Evolutionary conservation across 2,797 vertebrate species (phyloP).

Genomic region (Champsocephalus esox): DNA sequence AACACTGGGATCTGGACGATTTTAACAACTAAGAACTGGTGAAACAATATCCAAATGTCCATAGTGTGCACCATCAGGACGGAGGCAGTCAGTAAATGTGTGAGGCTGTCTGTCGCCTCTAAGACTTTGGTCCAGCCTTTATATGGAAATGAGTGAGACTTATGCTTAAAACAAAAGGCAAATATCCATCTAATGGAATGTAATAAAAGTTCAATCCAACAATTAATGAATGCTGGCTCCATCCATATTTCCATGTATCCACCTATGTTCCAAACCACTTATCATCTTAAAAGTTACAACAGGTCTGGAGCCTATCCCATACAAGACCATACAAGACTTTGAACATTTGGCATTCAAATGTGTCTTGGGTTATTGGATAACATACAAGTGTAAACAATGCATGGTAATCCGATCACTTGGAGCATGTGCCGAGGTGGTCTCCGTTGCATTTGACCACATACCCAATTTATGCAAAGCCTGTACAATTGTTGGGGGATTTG

Average conservation of each 20-base stretch:
- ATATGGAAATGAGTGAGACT: conserved; percentile 23
- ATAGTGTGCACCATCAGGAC: not conserved
- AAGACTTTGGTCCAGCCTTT: not conserved
- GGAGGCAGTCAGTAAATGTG: not conserved
- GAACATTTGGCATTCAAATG: too few species aligned
- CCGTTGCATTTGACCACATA: too few species aligned
- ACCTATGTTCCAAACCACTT: conserved; percentile 24
- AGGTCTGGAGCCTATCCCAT: not conserved
- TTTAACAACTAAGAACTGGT: not conserved
- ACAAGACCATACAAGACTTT: not conserved
- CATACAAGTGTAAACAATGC: too few species aligned
- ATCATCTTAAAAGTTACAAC: not conserved
- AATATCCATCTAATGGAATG: conserved; percentile 26
- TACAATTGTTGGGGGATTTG: too few species aligned
- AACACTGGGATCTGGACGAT: not conserved
- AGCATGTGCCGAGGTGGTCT: too few species aligned
- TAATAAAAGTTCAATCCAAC: conserved; percentile 24
- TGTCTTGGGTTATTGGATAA: too few species aligned
- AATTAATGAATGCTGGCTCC: conserved; percentile 13
- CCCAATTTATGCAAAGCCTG: too few species aligned
- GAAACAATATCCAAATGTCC: not conserved
- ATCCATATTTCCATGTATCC: conserved; percentile 22
- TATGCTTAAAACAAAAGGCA: conserved; percentile 7
- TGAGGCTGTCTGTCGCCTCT: conserved; percentile 4
- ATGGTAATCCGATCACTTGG: too few species aligned